Percentiles rank a stretch among this genome's conserved stretches.
phyloP scores from a whole-genome alignment of 2,113 vertebrate species.

The Equus quagga region DNA sequence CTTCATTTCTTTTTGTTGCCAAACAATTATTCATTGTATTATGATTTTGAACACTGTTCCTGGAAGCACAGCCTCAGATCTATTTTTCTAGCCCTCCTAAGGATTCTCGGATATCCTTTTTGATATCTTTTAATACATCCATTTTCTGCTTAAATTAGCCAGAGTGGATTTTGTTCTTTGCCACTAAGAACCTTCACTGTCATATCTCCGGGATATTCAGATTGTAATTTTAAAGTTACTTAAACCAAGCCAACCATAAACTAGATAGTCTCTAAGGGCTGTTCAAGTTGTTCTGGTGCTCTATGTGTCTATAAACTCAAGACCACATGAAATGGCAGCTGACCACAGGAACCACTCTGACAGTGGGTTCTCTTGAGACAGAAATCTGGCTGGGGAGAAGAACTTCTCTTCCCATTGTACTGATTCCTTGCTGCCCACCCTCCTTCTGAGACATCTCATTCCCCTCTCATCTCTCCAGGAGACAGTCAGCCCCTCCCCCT shows the following conservation, averaged over 20 bases:
- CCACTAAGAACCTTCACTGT: background rate
- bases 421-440: background rate
- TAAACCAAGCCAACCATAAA: background rate
- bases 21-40: background rate
- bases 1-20: background rate
- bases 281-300: background rate
- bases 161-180: background rate
- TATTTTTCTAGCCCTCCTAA: background rate
- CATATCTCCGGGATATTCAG: background rate
- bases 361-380: background rate
- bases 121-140: background rate
- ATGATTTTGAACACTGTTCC: background rate
- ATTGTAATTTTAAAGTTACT: background rate
- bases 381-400: background rate
- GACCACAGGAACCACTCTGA: background rate
- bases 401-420: background rate
- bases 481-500: too few species aligned
- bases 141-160: constrained; percentile 44
- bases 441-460: background rate
- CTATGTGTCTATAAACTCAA: background rate
- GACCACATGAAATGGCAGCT: background rate
- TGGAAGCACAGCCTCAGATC: background rate
- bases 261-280: background rate
- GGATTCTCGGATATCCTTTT: background rate
- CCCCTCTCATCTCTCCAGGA: background rate